Conservation (phyloP, 2,113 vertebrate genomes). For the Dicentrarchus labrax region DNA sequence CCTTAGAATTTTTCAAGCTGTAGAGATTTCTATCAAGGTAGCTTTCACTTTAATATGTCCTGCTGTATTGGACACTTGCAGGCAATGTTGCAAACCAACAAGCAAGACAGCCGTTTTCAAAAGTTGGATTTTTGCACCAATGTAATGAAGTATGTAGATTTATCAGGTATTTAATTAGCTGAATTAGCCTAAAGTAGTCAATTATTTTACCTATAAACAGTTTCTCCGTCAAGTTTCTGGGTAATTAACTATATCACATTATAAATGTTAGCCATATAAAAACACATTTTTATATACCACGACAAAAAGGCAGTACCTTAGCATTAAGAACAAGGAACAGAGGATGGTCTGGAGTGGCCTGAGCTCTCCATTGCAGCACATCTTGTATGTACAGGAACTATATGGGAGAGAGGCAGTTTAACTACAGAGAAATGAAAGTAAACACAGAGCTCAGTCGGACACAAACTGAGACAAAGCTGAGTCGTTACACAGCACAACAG, state of each 20-base stretch:
- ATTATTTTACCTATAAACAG: neutral
- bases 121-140: neutral
- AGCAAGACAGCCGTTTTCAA: neutral
- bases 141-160: too few relatives aligned
- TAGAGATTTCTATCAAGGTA: neutral
- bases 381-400: constrained; percentile 97
- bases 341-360: constrained; percentile 94
- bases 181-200: neutral
- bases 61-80: neutral
- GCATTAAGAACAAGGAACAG: constrained; percentile 94
- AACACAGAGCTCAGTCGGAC: neutral
- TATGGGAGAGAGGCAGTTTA: constrained; percentile 29
- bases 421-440: constrained; percentile 76
- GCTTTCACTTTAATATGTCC: neutral
- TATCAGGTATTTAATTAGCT: neutral
- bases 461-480: neutral
- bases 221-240: neutral
- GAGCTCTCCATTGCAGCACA: constrained; percentile 95
- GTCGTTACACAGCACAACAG: neutral
- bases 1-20: neutral
- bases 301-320: constrained; percentile 85
- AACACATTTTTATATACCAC: neutral
- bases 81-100: neutral
- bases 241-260: neutral
- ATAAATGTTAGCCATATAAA: neutral